Evolutionary conservation across 2,888 invertebrate species (phyloP).

Genomic region (Leucophenga maculata): DNA sequence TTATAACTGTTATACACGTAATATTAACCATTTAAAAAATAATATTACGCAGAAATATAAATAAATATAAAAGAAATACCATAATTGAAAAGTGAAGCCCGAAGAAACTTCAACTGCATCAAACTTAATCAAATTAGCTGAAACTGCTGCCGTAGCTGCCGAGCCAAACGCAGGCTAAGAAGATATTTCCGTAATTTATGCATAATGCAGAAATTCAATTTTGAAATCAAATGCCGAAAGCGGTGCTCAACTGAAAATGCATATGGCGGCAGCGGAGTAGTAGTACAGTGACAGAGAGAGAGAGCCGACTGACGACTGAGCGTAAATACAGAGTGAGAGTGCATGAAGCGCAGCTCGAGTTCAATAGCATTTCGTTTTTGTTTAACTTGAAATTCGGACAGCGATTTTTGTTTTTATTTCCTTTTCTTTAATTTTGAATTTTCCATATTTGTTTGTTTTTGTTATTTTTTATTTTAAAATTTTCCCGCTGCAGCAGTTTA

Average conservation of each 20-base stretch:
- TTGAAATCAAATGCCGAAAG: constrained; percentile 33
- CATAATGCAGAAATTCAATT: constrained; percentile 38
- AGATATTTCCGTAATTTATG: constrained; percentile 42
- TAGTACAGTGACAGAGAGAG: neutral
- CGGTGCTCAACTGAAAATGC: constrained; percentile 38
- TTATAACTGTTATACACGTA: too few relatives aligned
- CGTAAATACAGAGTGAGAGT: neutral
- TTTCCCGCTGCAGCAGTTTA: neutral
- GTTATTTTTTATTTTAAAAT: neutral
- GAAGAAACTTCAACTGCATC: too few relatives aligned
- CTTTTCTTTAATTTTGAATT: neutral
- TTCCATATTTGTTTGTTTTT: neutral
- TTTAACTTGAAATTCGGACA: constrained; percentile 49
- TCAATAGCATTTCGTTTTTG: constrained; percentile 59
- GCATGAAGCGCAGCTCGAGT: constrained; percentile 44
- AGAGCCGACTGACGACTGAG: neutral
- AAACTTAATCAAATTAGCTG: too few relatives aligned
- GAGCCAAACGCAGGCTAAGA: neutral
- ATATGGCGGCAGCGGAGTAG: constrained; percentile 24
- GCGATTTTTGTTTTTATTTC: neutral
- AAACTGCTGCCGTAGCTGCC: too few relatives aligned
- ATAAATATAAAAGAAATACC: too few relatives aligned
- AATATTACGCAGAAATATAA: too few relatives aligned
- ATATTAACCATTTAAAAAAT: too few relatives aligned
- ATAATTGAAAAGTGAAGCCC: too few relatives aligned